Conservation (phyloP, 2,797 vertebrate species). For the Poeciliopsis paucimaculata region DNA sequence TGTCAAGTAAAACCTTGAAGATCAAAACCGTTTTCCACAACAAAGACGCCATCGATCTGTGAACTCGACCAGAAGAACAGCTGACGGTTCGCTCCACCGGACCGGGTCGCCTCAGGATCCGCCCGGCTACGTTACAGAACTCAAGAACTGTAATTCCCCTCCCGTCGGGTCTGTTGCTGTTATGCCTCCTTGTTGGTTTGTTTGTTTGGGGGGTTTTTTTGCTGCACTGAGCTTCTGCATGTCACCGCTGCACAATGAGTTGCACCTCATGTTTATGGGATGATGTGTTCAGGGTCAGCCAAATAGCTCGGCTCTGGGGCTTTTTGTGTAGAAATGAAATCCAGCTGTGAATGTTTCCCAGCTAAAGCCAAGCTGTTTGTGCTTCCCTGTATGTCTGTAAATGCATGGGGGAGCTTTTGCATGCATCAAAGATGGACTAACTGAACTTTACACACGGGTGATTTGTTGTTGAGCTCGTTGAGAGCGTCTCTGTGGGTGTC, state of each 20-base stretch:
- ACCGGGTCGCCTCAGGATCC: slow-evolving; percentile 17
- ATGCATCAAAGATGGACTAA: slow-evolving; percentile 74
- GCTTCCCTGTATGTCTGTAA: slow-evolving; percentile 47
- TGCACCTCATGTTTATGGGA: slow-evolving; percentile 48
- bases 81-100: slow-evolving; percentile 8
- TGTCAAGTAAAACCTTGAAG: neutral
- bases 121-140: slow-evolving; percentile 26
- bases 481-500: slow-evolving; percentile 42
- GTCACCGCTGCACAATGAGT: slow-evolving; percentile 60
- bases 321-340: neutral
- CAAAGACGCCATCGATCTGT: slow-evolving; percentile 15
- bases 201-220: slow-evolving; percentile 10
- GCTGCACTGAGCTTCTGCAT: slow-evolving; percentile 66
- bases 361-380: slow-evolving; percentile 57
- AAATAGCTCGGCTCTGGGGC: slow-evolving; percentile 50
- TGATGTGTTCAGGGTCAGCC: slow-evolving; percentile 30
- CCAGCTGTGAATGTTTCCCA: neutral
- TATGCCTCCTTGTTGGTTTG: neutral
- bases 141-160: slow-evolving; percentile 28
- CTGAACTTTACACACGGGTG: slow-evolving; percentile 46
- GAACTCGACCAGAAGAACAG: slow-evolving; percentile 17
- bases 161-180: slow-evolving; percentile 61
- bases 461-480: slow-evolving; percentile 35
- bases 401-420: slow-evolving; percentile 79
- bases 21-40: neutral